Evolutionary conservation across 2,888 invertebrate species (phyloP).

Genomic region (Linyphia triangularis): DNA sequence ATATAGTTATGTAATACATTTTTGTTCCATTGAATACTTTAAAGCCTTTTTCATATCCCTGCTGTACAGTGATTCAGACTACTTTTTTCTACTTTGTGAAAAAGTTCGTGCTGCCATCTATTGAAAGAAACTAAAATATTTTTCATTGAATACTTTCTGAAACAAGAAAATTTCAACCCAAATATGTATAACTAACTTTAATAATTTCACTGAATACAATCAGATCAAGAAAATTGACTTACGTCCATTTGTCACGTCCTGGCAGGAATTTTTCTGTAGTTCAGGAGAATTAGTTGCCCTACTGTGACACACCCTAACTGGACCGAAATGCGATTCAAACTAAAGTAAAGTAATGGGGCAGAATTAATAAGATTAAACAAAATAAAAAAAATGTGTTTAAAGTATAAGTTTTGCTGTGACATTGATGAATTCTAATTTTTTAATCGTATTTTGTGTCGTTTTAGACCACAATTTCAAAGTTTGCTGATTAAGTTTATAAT

Average conservation of each 20-base stretch:
- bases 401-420: not conserved
- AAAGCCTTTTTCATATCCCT: too few relatives aligned
- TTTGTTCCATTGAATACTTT: too few relatives aligned
- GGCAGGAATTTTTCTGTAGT: not conserved
- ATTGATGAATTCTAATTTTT: not conserved
- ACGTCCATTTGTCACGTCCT: constrained; percentile 29
- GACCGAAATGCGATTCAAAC: constrained; percentile 48
- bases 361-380: not conserved
- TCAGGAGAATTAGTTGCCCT: constrained; percentile 31
- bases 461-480: too few relatives aligned
- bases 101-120: too few relatives aligned
- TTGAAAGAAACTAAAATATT: too few relatives aligned
- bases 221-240: constrained; percentile 7
- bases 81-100: too few relatives aligned
- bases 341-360: not conserved
- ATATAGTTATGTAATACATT: too few relatives aligned
- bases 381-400: not conserved
- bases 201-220: not conserved
- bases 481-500: too few relatives aligned
- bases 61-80: too few relatives aligned
- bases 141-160: too few relatives aligned
- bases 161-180: too few relatives aligned
- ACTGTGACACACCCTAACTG: constrained; percentile 44
- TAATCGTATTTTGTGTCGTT: not conserved
- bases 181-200: too few relatives aligned